Evolutionary conservation across 2,113 vertebrate genomes (phyloP).

Genomic region (Psammodynastes pulverulentus): DNA sequence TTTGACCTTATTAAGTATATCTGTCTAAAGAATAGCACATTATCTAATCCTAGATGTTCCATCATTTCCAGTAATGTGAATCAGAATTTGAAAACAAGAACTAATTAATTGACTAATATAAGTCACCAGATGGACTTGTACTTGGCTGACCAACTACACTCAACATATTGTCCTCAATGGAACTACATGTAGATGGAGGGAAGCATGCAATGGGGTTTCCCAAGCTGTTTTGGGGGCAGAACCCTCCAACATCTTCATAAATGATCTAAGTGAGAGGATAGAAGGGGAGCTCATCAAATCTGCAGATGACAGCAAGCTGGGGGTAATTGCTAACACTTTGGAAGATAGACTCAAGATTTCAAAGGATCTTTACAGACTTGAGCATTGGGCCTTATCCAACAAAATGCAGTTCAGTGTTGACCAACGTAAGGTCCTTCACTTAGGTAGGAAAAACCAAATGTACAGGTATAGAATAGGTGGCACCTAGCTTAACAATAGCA

Average conservation of each 20-base stretch:
- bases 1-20: background rate
- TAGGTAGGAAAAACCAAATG: background rate
- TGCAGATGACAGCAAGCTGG: background rate
- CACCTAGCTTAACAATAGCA: background rate
- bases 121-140: background rate
- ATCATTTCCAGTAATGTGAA: background rate
- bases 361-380: background rate
- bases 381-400: background rate
- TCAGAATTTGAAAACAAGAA: background rate
- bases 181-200: background rate
- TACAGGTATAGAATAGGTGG: background rate
- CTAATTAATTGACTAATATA: background rate
- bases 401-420: background rate
- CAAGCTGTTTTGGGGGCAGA: background rate
- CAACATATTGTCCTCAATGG: background rate
- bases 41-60: background rate
- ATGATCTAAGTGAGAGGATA: background rate
- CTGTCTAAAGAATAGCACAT: background rate
- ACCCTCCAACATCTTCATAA: background rate
- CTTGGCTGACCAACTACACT: background rate
- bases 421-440: background rate
- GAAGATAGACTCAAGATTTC: background rate
- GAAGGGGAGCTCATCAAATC: background rate
- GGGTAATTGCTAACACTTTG: background rate
- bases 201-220: background rate